Conservation (phyloP, 2,113 vertebrate species). For the Zonotrichia leucophrys region DNA sequence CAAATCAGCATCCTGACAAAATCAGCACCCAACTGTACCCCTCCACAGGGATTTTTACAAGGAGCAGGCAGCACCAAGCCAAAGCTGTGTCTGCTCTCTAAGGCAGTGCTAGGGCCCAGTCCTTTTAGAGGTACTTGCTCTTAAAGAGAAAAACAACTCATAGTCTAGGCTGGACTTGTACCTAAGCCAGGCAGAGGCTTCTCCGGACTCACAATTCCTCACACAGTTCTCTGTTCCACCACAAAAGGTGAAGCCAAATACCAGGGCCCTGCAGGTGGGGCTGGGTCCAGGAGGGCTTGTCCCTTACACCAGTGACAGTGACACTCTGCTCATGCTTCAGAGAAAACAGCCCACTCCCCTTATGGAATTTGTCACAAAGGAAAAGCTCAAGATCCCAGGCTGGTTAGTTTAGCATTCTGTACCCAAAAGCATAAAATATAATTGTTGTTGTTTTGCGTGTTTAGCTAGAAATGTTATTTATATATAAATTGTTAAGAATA, state of each 20-base stretch:
- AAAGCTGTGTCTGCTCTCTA: background rate
- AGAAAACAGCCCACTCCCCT: background rate
- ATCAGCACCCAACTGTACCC: background rate
- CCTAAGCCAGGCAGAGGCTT: background rate
- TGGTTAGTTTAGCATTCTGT: background rate
- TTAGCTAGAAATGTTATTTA: background rate
- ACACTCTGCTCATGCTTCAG: background rate
- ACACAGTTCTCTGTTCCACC: background rate
- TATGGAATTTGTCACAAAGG: background rate
- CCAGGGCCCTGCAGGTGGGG: background rate
- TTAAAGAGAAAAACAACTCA: background rate
- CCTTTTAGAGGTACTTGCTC: background rate
- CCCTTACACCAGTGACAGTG: background rate
- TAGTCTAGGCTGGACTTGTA: background rate
- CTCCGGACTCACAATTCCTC: background rate
- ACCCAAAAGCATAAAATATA: background rate
- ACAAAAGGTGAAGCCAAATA: background rate
- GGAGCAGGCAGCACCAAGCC: background rate
- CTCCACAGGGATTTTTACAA: background rate
- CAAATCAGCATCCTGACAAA: background rate
- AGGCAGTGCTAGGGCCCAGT: background rate
- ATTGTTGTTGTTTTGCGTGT: background rate
- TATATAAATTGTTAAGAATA: background rate
- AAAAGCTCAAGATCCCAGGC: background rate
- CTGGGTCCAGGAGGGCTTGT: background rate